These are phyloP conservation scores for Chaetophractus vellerosus DNA, from an alignment of 2,797 vertebrate genomes.

Conservation along the genomic window DNA sequence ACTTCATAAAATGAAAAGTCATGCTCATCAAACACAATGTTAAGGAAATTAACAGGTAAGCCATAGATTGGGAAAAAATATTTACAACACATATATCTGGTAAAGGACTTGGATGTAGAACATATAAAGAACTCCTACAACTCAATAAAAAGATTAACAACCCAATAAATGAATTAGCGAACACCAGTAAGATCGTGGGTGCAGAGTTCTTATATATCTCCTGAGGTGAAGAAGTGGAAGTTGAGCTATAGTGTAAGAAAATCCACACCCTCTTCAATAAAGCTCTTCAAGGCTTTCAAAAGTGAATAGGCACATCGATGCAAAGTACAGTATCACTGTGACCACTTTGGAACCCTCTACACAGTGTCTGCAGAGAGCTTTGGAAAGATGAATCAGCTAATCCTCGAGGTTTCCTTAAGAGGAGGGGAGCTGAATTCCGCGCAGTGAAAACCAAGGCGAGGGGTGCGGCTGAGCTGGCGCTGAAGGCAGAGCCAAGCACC, in stretches of 20 bases:
- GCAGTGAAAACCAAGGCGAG: neutral
- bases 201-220: neutral
- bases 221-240: conserved; percentile 9
- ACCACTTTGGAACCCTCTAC: neutral
- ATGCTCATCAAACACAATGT: neutral
- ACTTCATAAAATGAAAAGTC: conserved; percentile 1
- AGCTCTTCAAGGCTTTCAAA: neutral
- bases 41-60: neutral
- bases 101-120: neutral
- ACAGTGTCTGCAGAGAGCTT: neutral
- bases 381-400: neutral
- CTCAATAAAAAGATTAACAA: neutral
- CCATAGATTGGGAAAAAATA: neutral
- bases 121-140: neutral
- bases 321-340: neutral
- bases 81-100: neutral
- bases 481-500: neutral
- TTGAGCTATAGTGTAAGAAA: neutral
- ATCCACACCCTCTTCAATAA: neutral
- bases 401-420: neutral
- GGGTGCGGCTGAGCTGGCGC: neutral
- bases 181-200: neutral
- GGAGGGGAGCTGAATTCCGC: neutral
- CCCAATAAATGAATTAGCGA: neutral
- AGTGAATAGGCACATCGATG: neutral